Conservation (phyloP, 1,140 invertebrate species). For the Drosophila pandora region DNA sequence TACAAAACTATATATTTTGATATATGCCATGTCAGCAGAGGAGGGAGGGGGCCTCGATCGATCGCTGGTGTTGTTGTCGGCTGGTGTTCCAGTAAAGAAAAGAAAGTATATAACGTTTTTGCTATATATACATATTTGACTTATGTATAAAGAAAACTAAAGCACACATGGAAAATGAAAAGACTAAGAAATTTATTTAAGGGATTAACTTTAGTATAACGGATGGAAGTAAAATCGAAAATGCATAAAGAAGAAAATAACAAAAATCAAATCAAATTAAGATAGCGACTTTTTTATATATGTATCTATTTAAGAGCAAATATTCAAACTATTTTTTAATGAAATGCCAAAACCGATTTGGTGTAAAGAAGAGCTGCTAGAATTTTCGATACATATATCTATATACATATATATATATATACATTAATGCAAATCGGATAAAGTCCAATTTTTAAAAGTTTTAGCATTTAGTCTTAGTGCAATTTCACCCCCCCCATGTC, state of each 20-base stretch:
- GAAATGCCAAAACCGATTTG: conserved; percentile 65
- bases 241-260: conserved; percentile 21
- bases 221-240: conserved; percentile 10
- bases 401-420: conserved; percentile 24
- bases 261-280: conserved; percentile 61
- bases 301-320: conserved; percentile 27
- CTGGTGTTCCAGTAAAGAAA: conserved; percentile 48
- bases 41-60: background rate
- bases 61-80: conserved; percentile 36
- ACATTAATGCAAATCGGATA: conserved; percentile 24
- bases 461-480: conserved; percentile 81
- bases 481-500: conserved; percentile 69
- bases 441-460: conserved; percentile 75
- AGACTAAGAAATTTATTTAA: conserved; percentile 81
- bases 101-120: conserved; percentile 75
- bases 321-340: conserved; percentile 64
- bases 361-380: conserved; percentile 64
- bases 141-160: conserved; percentile 78
- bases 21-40: conserved; percentile 26
- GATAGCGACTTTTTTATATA: conserved; percentile 58
- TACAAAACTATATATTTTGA: conserved; percentile 46
- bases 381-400: conserved; percentile 57
- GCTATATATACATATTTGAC: conserved; percentile 70
- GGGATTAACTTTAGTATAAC: conserved; percentile 52
- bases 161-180: conserved; percentile 82